Conservation (phyloP, 1,140 invertebrate genomes). For the Drosophila leontia region DNA sequence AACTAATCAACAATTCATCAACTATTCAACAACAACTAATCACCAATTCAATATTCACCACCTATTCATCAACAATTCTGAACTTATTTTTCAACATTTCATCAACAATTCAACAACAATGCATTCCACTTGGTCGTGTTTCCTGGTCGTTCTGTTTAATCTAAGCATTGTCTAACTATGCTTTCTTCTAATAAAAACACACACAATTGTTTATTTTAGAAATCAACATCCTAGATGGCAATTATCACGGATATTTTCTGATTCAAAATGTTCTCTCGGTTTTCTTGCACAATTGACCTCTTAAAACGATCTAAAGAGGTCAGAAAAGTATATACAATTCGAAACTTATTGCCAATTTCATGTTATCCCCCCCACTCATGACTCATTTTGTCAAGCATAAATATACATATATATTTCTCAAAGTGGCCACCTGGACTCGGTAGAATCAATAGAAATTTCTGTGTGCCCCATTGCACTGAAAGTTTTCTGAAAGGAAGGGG, state of each 20-base stretch:
- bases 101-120: no score
- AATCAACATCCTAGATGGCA: neutral
- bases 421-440: conserved; percentile 37
- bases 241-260: neutral
- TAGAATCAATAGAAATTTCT: conserved; percentile 43
- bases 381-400: neutral
- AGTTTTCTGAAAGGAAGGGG: neutral
- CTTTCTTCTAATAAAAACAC: neutral
- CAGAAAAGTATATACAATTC: no score
- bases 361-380: neutral
- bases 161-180: neutral
- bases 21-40: no score
- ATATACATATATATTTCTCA: conserved; percentile 1
- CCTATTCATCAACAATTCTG: no score
- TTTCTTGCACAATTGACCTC: neutral
- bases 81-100: no score
- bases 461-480: conserved; percentile 13
- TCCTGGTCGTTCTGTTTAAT: neutral
- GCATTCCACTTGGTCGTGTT: neutral
- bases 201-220: neutral
- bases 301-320: no score
- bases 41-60: no score
- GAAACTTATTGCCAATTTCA: conserved; percentile 2
- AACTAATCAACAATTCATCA: no score
- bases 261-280: neutral